phyloP scores from a whole-genome alignment of 2,888 invertebrate genomes.

The Rutpela maculata region DNA sequence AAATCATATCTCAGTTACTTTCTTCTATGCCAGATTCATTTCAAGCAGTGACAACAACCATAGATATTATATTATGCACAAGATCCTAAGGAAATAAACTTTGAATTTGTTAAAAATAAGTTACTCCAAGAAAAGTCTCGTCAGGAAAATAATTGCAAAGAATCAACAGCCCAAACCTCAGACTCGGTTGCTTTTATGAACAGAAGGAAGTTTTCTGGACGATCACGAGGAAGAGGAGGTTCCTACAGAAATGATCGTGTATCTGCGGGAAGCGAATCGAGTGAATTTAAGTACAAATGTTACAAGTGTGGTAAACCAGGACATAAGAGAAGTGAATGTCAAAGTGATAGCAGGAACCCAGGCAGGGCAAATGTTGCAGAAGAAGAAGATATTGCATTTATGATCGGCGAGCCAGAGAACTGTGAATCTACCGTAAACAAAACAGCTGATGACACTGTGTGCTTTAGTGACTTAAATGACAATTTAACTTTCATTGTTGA shows the following conservation, averaged over 20 bases:
- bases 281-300: neutral
- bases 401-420: neutral
- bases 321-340: neutral
- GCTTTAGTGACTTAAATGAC: no score
- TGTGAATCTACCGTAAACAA: no score
- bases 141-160: neutral
- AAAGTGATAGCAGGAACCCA: no score
- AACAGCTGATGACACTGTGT: no score
- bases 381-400: neutral
- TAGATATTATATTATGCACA: neutral
- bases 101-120: neutral
- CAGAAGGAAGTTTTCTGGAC: no score
- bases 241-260: no score
- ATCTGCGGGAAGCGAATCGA: neutral
- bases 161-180: neutral
- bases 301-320: neutral
- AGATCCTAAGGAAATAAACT: neutral
- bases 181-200: neutral
- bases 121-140: neutral
- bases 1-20: neutral
- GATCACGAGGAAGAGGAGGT: no score
- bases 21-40: neutral
- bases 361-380: neutral
- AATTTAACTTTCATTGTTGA: neutral
- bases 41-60: neutral